Conservation (phyloP, 2,888 invertebrate genomes). For the Melikaiella ostensackeni region DNA sequence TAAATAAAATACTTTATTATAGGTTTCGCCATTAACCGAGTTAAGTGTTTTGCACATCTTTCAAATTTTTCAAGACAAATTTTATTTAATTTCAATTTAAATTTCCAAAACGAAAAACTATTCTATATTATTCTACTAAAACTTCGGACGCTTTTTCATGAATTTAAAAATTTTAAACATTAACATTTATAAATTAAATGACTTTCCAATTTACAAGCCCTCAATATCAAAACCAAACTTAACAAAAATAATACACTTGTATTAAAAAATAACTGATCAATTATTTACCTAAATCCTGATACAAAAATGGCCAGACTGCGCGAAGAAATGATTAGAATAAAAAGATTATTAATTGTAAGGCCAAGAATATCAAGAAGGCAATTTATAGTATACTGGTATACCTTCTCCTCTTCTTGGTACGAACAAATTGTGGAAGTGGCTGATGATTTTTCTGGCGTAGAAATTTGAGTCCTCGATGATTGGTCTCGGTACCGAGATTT, state of each 20-base stretch:
- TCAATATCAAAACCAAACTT: no score
- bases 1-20: no score
- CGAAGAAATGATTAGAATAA: constrained; percentile 71
- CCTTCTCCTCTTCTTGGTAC: constrained; percentile 95
- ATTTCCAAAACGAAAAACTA: no score
- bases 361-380: no score
- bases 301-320: constrained; percentile 94
- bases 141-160: no score
- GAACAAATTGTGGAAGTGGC: constrained; percentile 96
- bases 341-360: constrained; percentile 10
- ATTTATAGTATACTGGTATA: constrained; percentile 74
- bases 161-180: no score
- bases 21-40: not conserved
- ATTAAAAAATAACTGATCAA: constrained; percentile 56
- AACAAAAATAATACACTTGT: not conserved
- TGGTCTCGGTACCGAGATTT: constrained; percentile 92
- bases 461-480: constrained; percentile 93
- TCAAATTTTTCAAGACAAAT: no score
- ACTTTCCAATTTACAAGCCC: no score
- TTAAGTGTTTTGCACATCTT: no score
- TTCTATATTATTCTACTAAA: no score
- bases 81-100: no score
- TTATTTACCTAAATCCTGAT: constrained; percentile 89
- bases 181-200: no score
- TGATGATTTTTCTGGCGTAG: constrained; percentile 93